Percentiles rank a stretch among this genome's conserved stretches.
These are phyloP conservation scores for Brachionus rubens DNA, from an alignment of 1,140 invertebrate genomes.

Conservation along the genomic window DNA sequence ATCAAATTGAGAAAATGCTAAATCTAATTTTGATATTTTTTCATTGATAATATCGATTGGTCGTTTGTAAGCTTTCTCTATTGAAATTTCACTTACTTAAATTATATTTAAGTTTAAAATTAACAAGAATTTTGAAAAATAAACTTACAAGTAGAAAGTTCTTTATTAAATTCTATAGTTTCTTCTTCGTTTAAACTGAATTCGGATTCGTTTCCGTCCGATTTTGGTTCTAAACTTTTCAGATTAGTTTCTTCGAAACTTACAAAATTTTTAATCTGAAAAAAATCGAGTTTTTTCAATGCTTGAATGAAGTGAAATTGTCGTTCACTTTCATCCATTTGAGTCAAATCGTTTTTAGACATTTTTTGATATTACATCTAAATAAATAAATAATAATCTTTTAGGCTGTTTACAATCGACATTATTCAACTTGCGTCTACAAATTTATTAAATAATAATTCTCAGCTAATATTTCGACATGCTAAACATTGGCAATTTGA, in stretches of 20 bases:
- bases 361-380: not conserved
- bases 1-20: not conserved
- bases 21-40: constrained; percentile 24
- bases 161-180: not conserved
- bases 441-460: too few species aligned
- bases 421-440: too few species aligned
- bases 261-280: constrained; percentile 12
- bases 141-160: not conserved
- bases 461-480: too few species aligned
- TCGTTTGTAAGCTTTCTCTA: not conserved
- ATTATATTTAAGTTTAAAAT: not conserved
- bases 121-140: not conserved
- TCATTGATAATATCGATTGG: constrained; percentile 35
- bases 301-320: constrained; percentile 39
- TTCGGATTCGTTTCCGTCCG: not conserved
- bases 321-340: constrained; percentile 38
- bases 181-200: not conserved
- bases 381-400: too few species aligned
- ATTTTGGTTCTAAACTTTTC: not conserved
- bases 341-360: not conserved
- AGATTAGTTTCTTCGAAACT: constrained; percentile 14
- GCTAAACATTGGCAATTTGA: too few species aligned
- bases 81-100: not conserved
- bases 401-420: too few species aligned
- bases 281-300: constrained; percentile 33